These are phyloP conservation scores for Microdon myrmicae DNA, from an alignment of 2,888 invertebrate genomes.

Conservation along the genomic window DNA sequence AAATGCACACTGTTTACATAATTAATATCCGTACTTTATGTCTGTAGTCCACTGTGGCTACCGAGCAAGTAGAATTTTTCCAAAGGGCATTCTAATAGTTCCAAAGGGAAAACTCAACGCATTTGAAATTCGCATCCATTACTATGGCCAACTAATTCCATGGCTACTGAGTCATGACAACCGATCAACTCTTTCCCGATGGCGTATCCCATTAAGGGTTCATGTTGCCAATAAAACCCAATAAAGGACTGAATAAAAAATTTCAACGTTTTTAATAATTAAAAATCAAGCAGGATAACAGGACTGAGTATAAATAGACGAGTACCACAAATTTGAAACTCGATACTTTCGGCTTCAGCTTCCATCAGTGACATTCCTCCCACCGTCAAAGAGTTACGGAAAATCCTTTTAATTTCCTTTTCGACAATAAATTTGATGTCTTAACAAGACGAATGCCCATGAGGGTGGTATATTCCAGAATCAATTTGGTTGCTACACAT, in stretches of 20 bases:
- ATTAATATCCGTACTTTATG: too few relatives aligned
- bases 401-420: slow-evolving; percentile 63
- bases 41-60: too few relatives aligned
- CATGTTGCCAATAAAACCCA: slow-evolving; percentile 27
- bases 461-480: slow-evolving; percentile 34
- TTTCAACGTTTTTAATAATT: slow-evolving; percentile 44
- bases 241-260: slow-evolving; percentile 23
- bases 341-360: slow-evolving; percentile 46
- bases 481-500: slow-evolving; percentile 12
- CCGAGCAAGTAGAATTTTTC: too few relatives aligned
- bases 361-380: slow-evolving; percentile 15
- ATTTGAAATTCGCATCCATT: slow-evolving; percentile 30
- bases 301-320: slow-evolving; percentile 15
- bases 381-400: slow-evolving; percentile 28
- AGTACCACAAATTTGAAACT: slow-evolving; percentile 39
- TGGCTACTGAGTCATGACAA: slow-evolving; percentile 29
- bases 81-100: too few relatives aligned
- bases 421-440: slow-evolving; percentile 55
- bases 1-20: too few relatives aligned
- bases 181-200: slow-evolving; percentile 6
- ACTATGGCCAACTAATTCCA: slow-evolving; percentile 20
- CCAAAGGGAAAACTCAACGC: slow-evolving; percentile 24
- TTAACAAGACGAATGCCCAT: slow-evolving; percentile 53
- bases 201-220: slow-evolving; percentile 13
- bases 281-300: slow-evolving; percentile 25